Evolutionary conservation across 2,113 vertebrate genomes (phyloP), one percentile per base, ranked within the genome.

Genomic region (rabbit (Oryctolagus cuniculus)): DNA sequence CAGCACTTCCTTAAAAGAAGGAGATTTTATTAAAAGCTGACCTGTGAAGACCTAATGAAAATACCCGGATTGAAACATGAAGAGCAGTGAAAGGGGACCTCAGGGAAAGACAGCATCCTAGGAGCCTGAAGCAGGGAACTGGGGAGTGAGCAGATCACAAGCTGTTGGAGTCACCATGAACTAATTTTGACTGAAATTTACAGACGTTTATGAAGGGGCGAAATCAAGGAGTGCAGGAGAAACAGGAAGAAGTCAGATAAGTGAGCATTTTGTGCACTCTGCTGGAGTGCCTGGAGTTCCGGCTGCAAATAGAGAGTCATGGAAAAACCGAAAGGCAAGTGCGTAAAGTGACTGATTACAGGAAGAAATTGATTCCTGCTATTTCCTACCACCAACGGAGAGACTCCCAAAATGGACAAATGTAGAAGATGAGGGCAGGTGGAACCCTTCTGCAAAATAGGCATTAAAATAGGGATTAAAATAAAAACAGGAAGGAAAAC

Each of bases 71-170:
- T 31, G n/a, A 84, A 87, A 6, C 3, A 29, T 19, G 72, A 72
- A 13, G 25, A 38, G 11, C 34, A 24, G 27, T 44, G 53, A 64
- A 31, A 49, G 44, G 19, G 12, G 5, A 49, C 5, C 1, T 21
- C 7, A 7, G 22, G 5, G 2, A 44, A 80, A 34, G 12, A 31
- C 5, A 49, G 1, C 9, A 36, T 10, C 0, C 8, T 61, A 3
- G 73, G 63, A 74, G 53, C 19, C 2, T 25, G 7, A 2, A 25
- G 22, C 29, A 9, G 63, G 38, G 29, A 31, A 1, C 44, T 8
- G 49, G 49, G 5, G 7, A 53, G 6, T 1, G 24, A 73, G 34
- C 3, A 24, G 4, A 6, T 2, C 17, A 16, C 10, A n/a, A 89
- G 34, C 1, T 12, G 27, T 78, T 74, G 44, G 2, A 4, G 63